Evolutionary conservation across 37 sponge, comb jelly and placozoan genomes (phyloP), one percentile per base, ranked within the genome.

Genomic region (Ephydatia muelleri): DNA sequence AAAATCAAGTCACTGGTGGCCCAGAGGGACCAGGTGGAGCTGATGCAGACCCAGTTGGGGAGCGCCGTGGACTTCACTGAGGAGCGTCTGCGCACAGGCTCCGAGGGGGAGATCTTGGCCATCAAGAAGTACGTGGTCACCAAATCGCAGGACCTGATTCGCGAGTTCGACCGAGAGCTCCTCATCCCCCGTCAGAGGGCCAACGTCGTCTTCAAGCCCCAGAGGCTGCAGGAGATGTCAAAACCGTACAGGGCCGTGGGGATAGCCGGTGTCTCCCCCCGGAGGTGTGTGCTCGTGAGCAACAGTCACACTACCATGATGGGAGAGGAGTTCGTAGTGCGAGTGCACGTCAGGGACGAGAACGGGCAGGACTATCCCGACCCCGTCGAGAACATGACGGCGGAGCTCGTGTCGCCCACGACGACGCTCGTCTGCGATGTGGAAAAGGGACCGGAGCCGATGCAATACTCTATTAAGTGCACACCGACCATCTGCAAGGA

Each of bases 61-160:
- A 82, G 73, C 43, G 72, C 73, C 22, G 73, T 69, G n/a, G 72
- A 38, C 22, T 69, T 73, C 73, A 38, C 73, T 1, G 57, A 72
- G 25, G 83, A 82, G 32, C 37, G 73, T 13, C 64, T 82, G 19
- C 16, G 29, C 1, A 39, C 32, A 57, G 28, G 70, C 6, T 33
- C 38, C 2, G 43, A 49, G n/a, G 64, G 29, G 25, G 72, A 73
- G 34, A 28, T 73, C 0, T 65, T 82, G 49, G 22, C 34, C 5
- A 6, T 73, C 35, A 82, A 47, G 49, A n/a, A n/a, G 22, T 30
- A 9, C 12, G 19, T 70, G 25, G 35, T 27, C 1, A 31, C 38
- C 2, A 47, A 38, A 28, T 25, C 65, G 25, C 30, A 49, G 29
- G 67, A 84, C 39, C 49, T 84, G 5, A 64, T 40, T 23, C 47